phyloP scores from a whole-genome alignment of 2,113 vertebrate genomes.

The Chloebia gouldiae region DNA sequence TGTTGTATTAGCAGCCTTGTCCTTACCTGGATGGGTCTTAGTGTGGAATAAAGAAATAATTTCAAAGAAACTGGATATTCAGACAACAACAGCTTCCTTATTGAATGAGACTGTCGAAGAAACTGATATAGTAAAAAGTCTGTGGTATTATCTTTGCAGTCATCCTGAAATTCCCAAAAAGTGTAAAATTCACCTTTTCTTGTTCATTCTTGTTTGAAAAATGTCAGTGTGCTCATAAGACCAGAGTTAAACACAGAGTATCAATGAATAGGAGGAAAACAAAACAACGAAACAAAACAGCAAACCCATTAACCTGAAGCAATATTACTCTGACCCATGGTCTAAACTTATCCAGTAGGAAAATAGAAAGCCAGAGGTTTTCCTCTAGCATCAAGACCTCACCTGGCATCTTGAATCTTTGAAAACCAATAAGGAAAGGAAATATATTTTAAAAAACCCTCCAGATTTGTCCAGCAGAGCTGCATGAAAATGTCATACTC shows the following conservation, averaged over 20 bases:
- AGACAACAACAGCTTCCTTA: neutral
- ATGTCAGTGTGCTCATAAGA: neutral
- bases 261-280: neutral
- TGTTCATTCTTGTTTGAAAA: neutral
- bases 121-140: neutral
- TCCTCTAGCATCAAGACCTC: neutral
- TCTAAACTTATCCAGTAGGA: neutral
- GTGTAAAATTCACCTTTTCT: neutral
- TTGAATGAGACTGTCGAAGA: neutral
- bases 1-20: neutral
- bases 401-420: neutral
- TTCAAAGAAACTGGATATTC: neutral
- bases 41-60: neutral
- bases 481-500: neutral
- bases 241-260: neutral
- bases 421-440: neutral
- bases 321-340: neutral
- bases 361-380: neutral
- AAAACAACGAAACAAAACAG: neutral
- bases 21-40: neutral
- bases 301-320: neutral
- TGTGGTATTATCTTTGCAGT: neutral
- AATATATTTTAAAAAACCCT: neutral
- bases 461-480: neutral
- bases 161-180: neutral